phyloP scores from a whole-genome alignment of 2,113 vertebrate genomes.

The Leiothrix lutea region DNA sequence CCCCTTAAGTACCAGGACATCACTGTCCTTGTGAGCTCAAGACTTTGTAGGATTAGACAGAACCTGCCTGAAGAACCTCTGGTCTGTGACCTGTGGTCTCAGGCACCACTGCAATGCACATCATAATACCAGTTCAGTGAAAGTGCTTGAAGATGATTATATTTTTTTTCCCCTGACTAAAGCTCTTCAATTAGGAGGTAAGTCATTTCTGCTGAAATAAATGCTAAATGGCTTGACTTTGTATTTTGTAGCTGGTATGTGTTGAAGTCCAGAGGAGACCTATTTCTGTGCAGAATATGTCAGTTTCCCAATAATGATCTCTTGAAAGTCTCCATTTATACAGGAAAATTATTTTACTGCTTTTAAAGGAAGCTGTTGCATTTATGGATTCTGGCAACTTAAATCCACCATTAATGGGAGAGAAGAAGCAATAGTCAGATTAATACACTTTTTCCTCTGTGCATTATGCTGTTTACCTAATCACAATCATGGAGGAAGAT shows the following conservation, averaged over 20 bases:
- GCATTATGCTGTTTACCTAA: slow-evolving; percentile 32
- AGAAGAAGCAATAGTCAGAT: slow-evolving; percentile 8
- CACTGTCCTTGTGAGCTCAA: not conserved
- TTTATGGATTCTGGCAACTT: slow-evolving; percentile 60
- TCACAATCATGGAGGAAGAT: slow-evolving; percentile 26
- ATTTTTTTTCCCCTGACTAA: not conserved
- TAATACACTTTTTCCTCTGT: slow-evolving; percentile 42
- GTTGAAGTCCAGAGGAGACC: slow-evolving; percentile 41
- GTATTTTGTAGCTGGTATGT: slow-evolving; percentile 25
- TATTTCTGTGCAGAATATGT: slow-evolving; percentile 57
- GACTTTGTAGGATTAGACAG: not conserved
- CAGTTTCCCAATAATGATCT: slow-evolving; percentile 58
- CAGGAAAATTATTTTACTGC: slow-evolving; percentile 61
- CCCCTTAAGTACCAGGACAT: not conserved
- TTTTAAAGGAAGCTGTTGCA: slow-evolving; percentile 63
- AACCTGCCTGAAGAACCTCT: not conserved
- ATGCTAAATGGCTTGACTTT: slow-evolving; percentile 57
- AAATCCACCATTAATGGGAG: slow-evolving; percentile 30
- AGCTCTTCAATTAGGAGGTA: slow-evolving; percentile 39
- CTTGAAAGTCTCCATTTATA: slow-evolving; percentile 57
- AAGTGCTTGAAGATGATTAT: not conserved
- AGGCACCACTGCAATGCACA: not conserved
- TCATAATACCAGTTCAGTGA: not conserved
- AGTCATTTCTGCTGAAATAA: slow-evolving; percentile 46
- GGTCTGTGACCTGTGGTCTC: not conserved